Evolutionary conservation across 92 coral and sea anemone genomes (phyloP), one percentile per base, ranked within the genome.

Genomic region (Montipora capitata): DNA sequence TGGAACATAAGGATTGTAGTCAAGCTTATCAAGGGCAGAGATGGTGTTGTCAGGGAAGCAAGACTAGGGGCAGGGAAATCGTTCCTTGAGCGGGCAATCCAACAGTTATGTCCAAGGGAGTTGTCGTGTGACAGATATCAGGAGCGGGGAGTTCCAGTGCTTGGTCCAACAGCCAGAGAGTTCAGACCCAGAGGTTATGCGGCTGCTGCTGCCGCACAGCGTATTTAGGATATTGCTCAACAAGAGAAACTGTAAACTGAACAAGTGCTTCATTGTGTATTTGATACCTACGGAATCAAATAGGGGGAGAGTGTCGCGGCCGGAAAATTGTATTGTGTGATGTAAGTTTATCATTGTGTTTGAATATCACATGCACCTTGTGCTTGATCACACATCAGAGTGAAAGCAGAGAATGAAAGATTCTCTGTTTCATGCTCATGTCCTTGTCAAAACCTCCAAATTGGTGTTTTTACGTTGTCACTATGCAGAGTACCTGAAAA

Each of bases 31-130:
- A 80, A 79, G 73, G 91, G 87, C 12, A 80, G 76, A 79, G 91
- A 88, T 41, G 87, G 87, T 2, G 77, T 70, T 20, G 81, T 80
- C 64, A 63, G 87, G n/a, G 87, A 66, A 68, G 88, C 83, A 35
- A 82, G 81, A 78, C 68, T 89, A 54, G 82, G 88, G 40, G 88
- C 92, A 0, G 92, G 88, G 9, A 45, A 45, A 45, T 45, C 0
- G 82, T 82, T 18, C 56, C 82, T 75, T 57, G 92, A 89, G 61
- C 79, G 85, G 52, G 79, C 92, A 67, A 70, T 89, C 52, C 88
- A 76, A 73, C 92, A 74, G 84, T 77, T 85, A 40, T 85, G 90
- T 63, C 90, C 84, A 72, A 85, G 58, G 81, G 83, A 85, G 83
- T 76, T 85, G 72, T 76, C 89, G 68, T 85, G 90, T 45, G 90